phyloP scores from a whole-genome alignment of 2,797 vertebrate genomes.

The Chloroceryle inda region DNA sequence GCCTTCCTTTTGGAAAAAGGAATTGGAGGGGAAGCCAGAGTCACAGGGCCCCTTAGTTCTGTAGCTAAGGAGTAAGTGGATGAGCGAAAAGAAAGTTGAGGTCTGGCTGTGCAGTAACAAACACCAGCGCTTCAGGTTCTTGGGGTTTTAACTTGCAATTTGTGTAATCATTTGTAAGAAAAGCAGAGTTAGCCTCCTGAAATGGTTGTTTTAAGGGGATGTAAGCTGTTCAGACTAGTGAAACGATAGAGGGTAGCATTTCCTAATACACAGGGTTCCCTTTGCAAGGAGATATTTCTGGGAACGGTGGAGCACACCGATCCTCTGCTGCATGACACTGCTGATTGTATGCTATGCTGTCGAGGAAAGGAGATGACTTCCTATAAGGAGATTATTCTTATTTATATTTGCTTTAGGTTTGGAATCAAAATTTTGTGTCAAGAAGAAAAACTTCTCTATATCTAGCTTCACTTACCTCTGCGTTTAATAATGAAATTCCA shows the following conservation, averaged over 20 bases:
- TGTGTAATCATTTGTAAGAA: neutral
- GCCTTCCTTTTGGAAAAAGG: neutral
- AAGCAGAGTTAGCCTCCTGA: neutral
- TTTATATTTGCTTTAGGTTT: neutral
- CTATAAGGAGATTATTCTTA: neutral
- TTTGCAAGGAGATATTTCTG: neutral
- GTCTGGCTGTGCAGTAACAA: neutral
- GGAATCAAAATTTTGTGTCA: neutral
- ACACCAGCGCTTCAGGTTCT: neutral
- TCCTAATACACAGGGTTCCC: neutral
- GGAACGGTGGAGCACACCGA: neutral
- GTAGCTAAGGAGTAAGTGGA: neutral
- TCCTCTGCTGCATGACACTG: neutral
- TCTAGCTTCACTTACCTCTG: neutral
- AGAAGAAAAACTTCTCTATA: neutral
- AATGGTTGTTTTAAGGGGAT: neutral
- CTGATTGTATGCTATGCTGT: neutral
- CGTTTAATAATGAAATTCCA: neutral
- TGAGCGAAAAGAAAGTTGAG: neutral
- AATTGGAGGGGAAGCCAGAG: neutral
- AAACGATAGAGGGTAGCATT: slow-evolving; percentile 63
- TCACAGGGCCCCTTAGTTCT: fast-evolving
- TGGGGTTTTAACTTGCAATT: neutral
- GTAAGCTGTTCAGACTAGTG: neutral
- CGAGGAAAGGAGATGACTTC: neutral